These are phyloP conservation scores for Neosalanx taihuensis DNA, from an alignment of 2,797 vertebrate genomes.

Conservation along the genomic window DNA sequence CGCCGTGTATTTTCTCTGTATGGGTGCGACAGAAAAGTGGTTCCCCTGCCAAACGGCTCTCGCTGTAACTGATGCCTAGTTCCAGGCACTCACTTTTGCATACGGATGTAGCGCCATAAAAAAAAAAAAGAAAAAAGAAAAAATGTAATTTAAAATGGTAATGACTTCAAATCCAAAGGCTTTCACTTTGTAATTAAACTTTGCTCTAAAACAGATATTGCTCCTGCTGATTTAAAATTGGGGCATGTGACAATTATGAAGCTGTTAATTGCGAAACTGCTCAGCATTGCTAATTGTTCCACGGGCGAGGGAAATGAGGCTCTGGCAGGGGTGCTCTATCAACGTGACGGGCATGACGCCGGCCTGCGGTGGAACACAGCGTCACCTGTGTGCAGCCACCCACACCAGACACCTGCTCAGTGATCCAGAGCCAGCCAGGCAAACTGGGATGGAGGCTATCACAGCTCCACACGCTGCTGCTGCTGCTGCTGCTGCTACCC, in stretches of 20 bases:
- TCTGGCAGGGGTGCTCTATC: conserved; percentile 68
- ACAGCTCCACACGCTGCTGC: not conserved
- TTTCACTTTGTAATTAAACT: conserved; percentile 77
- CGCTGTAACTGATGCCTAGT: conserved; percentile 20
- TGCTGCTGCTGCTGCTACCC: not conserved
- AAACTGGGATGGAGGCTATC: not conserved
- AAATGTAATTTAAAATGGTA: conserved; percentile 71
- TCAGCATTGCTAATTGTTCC: conserved; percentile 80
- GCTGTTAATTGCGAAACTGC: conserved; percentile 78
- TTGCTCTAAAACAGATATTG: conserved; percentile 77
- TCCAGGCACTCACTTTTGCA: conserved; percentile 29
- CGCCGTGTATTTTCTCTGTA: conserved; percentile 17
- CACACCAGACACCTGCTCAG: conserved; percentile 26
- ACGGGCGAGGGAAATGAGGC: conserved; percentile 68
- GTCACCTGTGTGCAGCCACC: conserved; percentile 58
- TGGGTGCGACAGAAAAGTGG: conserved; percentile 36
- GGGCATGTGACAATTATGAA: conserved; percentile 77
- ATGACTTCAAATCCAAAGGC: conserved; percentile 69
- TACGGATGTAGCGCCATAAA: conserved; percentile 33
- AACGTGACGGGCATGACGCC: conserved; percentile 54
- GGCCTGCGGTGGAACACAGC: conserved; percentile 38
- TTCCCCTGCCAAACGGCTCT: conserved; percentile 32
- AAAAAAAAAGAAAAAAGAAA: too few relatives aligned
- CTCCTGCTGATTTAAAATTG: conserved; percentile 76
- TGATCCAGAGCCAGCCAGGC: conserved; percentile 37